Conservation (phyloP, 1,140 invertebrate genomes). For the Elymnias hypermnestra region DNA sequence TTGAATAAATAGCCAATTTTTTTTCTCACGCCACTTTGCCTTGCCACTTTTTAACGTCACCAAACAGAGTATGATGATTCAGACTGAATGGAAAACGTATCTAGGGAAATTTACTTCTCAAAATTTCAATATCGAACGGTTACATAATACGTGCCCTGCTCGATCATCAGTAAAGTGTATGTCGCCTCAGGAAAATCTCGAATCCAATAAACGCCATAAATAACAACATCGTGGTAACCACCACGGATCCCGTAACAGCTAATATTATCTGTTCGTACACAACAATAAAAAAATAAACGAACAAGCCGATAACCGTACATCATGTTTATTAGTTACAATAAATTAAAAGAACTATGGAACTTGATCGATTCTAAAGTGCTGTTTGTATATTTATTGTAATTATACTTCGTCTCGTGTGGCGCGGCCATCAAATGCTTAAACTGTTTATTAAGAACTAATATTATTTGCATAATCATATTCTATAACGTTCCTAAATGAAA, state of each 20-base stretch:
- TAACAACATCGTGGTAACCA: slow-evolving; percentile 56
- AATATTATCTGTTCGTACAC: slow-evolving; percentile 48
- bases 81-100: too few relatives aligned
- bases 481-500: slow-evolving; percentile 55
- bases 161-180: slow-evolving; percentile 32
- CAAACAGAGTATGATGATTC: too few relatives aligned
- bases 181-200: slow-evolving; percentile 62
- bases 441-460: slow-evolving; percentile 68
- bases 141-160: slow-evolving; percentile 27
- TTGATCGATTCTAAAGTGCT: slow-evolving; percentile 66
- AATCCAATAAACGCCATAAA: slow-evolving; percentile 64
- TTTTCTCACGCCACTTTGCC: too few relatives aligned
- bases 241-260: slow-evolving; percentile 50
- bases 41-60: too few relatives aligned
- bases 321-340: slow-evolving; percentile 70
- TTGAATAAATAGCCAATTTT: too few relatives aligned
- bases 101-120: too few relatives aligned
- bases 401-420: slow-evolving; percentile 42
- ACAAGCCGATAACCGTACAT: slow-evolving; percentile 65
- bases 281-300: slow-evolving; percentile 42
- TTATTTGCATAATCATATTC: slow-evolving; percentile 71
- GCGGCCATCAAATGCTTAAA: slow-evolving; percentile 58
- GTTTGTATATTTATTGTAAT: slow-evolving; percentile 72
- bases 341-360: slow-evolving; percentile 62
- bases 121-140: slow-evolving; percentile 24